A percentile compares a stretch with the other conserved stretches of the same genome.
Evolutionary conservation across 2,113 vertebrate species (phyloP).

Genomic region (Nothocercus nigrocapillus): DNA sequence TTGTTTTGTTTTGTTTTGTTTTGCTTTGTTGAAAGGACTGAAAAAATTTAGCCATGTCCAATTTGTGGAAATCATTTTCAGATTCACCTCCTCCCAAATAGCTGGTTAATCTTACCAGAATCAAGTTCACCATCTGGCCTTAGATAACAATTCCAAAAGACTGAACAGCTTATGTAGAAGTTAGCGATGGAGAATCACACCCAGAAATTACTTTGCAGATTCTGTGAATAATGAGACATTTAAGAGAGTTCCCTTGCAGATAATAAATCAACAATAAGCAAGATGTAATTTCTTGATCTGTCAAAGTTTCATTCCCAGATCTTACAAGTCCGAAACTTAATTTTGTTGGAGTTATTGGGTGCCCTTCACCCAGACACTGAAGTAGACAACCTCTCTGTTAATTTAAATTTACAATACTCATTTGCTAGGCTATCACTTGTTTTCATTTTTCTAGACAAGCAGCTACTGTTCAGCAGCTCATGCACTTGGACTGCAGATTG

Average conservation of each 20-base stretch:
- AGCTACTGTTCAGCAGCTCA: slow-evolving; percentile 48
- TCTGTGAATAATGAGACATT: not conserved
- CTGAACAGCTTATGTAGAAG: not conserved
- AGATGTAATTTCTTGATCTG: not conserved
- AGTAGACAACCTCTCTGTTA: slow-evolving; percentile 17
- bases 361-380: slow-evolving; percentile 38
- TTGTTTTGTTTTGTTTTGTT: not conserved
- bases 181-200: not conserved
- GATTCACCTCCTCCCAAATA: not conserved
- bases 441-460: slow-evolving; percentile 56
- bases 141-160: not conserved
- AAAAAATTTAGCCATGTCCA: not conserved
- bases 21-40: not conserved
- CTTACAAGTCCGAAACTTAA: not conserved
- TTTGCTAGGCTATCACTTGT: slow-evolving; percentile 42
- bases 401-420: slow-evolving; percentile 54
- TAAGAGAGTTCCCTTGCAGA: not conserved
- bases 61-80: not conserved
- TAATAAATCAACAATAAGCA: not conserved
- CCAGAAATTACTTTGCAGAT: not conserved
- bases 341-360: not conserved
- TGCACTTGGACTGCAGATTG: slow-evolving; percentile 48
- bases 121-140: not conserved
- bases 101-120: not conserved
- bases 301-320: not conserved